These are phyloP conservation scores for Megathymus violae DNA, from an alignment of 1,140 invertebrate species.

Conservation along the genomic window DNA sequence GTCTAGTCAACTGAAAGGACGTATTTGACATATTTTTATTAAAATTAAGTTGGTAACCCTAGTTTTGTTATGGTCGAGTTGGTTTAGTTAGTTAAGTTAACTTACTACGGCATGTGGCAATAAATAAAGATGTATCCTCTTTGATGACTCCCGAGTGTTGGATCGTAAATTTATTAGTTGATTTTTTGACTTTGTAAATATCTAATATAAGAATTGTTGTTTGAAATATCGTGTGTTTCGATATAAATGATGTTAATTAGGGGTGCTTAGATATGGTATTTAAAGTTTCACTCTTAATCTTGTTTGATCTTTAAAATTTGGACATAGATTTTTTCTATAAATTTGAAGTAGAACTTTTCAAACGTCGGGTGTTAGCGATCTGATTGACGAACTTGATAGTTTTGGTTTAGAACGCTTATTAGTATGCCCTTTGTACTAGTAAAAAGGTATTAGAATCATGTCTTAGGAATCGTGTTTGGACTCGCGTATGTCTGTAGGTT, in stretches of 20 bases:
- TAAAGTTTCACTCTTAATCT: slow-evolving; percentile 46
- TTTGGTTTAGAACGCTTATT: neutral
- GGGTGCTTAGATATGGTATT: slow-evolving; percentile 47
- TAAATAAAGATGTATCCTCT: slow-evolving; percentile 15
- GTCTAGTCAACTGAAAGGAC: slow-evolving; percentile 38
- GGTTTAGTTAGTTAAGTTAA: slow-evolving; percentile 34
- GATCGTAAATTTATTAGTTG: slow-evolving; percentile 37
- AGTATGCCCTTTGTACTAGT: too few species aligned
- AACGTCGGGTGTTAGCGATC: slow-evolving; percentile 32
- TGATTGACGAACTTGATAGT: neutral
- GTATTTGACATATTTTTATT: slow-evolving; percentile 28
- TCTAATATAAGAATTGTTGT: slow-evolving; percentile 68
- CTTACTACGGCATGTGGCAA: slow-evolving; percentile 31
- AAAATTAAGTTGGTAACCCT: slow-evolving; percentile 28
- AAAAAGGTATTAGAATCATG: too few species aligned
- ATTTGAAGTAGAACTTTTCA: slow-evolving; percentile 43
- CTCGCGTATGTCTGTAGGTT: too few species aligned
- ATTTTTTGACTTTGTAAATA: slow-evolving; percentile 62
- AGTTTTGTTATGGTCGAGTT: slow-evolving; percentile 37
- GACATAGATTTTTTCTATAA: slow-evolving; percentile 47
- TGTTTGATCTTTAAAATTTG: slow-evolving; percentile 54
- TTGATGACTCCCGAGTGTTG: slow-evolving; percentile 8
- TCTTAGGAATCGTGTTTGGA: too few species aligned
- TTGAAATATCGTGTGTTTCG: slow-evolving; percentile 58
- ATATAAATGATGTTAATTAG: slow-evolving; percentile 35